Percentiles rank a stretch among this genome's conserved stretches.
These are phyloP conservation scores for Stichodactyla mertensii DNA, from an alignment of 64 coral and sea anemone genomes.

Conservation along the genomic window DNA sequence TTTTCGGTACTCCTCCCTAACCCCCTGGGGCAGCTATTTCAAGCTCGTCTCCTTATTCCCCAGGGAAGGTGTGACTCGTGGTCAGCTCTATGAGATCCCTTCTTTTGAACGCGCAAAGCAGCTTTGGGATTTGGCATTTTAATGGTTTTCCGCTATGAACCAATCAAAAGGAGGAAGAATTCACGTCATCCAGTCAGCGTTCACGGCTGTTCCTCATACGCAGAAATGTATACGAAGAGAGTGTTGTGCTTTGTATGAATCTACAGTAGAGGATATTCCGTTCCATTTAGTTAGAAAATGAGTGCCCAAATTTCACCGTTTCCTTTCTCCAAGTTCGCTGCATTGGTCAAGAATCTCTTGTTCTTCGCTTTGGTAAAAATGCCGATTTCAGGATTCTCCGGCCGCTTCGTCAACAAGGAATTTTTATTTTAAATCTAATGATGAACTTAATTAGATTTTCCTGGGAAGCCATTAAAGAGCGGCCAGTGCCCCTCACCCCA, in stretches of 20 bases:
- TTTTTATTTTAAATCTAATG: neutral
- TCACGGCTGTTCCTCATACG: neutral
- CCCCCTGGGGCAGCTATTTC: neutral
- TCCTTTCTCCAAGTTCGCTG: neutral
- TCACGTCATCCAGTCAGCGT: neutral
- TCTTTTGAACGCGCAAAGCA: neutral
- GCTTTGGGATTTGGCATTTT: neutral
- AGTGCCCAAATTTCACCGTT: neutral
- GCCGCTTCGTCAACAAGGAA: neutral
- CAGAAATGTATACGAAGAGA: too few relatives aligned
- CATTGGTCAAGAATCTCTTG: neutral
- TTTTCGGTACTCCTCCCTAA: neutral
- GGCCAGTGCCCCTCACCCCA: neutral
- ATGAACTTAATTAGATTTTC: neutral
- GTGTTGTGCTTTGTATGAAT: neutral
- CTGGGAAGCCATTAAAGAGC: neutral
- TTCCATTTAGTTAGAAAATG: neutral
- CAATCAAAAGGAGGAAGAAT: neutral
- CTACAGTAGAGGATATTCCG: neutral
- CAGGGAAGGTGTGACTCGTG: neutral
- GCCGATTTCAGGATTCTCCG: neutral
- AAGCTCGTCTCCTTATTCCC: too few relatives aligned
- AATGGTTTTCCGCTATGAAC: neutral
- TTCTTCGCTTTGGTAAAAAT: neutral
- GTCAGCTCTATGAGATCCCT: neutral